phyloP scores from a whole-genome alignment of 1,140 invertebrate genomes.

The Orussus abietinus region DNA sequence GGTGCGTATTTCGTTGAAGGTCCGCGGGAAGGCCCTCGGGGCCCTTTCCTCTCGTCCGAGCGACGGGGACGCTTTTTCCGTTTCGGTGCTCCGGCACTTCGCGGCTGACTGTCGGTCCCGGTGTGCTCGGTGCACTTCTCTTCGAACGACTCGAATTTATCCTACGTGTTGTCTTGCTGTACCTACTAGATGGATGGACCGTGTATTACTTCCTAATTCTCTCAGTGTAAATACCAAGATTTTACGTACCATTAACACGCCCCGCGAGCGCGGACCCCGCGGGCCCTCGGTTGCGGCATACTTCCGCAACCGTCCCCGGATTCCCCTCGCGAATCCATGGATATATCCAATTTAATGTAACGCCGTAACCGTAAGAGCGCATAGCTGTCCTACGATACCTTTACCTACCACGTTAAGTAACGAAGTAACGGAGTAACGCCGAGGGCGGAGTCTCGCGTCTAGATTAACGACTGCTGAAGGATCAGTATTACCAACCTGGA shows the following conservation, averaged over 20 bases:
- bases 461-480: slow-evolving; percentile 49
- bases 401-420: slow-evolving; percentile 47
- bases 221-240: slow-evolving; percentile 54
- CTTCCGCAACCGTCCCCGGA: slow-evolving; percentile 17
- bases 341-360: slow-evolving; percentile 51
- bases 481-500: slow-evolving; percentile 49
- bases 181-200: slow-evolving; percentile 37
- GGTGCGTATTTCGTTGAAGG: too few relatives aligned
- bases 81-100: too few relatives aligned
- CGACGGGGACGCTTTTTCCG: too few relatives aligned
- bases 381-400: slow-evolving; percentile 51
- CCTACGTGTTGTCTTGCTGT: slow-evolving; percentile 38
- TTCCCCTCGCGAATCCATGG: slow-evolving; percentile 26
- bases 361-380: slow-evolving; percentile 45
- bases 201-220: slow-evolving; percentile 38
- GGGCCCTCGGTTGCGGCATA: slow-evolving; percentile 1
- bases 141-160: slow-evolving; percentile 20
- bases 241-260: slow-evolving; percentile 36
- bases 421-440: slow-evolving; percentile 36
- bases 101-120: too few relatives aligned
- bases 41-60: too few relatives aligned
- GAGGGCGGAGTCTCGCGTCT: slow-evolving; percentile 42
- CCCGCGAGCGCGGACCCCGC: slow-evolving; percentile 18
- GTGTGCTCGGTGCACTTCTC: too few relatives aligned
- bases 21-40: too few relatives aligned